Evolutionary conservation across 2,888 invertebrate species (phyloP).

Genomic region (Julus scandinavius): DNA sequence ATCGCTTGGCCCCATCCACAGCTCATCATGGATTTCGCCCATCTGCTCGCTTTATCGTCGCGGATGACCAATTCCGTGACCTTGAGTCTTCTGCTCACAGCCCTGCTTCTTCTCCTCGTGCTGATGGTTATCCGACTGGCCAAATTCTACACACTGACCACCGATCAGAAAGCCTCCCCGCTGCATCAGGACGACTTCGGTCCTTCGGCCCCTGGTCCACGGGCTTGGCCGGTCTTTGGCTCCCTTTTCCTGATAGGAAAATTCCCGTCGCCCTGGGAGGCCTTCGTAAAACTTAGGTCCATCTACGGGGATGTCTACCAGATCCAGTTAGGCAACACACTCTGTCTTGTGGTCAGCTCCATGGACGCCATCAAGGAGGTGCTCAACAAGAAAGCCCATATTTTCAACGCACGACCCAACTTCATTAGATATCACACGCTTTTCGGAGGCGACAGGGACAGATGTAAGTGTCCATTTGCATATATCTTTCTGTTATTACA

Average conservation of each 20-base stretch:
- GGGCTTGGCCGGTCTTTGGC: conserved; percentile 76
- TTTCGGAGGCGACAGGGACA: conserved; percentile 85
- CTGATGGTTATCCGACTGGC: no score
- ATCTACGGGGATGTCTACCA: conserved; percentile 76
- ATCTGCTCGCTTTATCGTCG: no score
- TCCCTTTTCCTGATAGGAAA: conserved; percentile 76
- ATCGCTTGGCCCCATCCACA: no score
- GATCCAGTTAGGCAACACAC: conserved; percentile 75
- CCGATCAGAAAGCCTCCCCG: no score
- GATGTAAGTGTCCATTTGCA: conserved; percentile 76
- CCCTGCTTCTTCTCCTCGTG: no score
- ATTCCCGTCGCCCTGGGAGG: conserved; percentile 75
- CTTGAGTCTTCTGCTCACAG: no score
- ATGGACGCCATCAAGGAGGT: conserved; percentile 79
- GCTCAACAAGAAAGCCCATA: conserved; percentile 73
- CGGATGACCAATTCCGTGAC: no score
- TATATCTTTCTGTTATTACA: not conserved
- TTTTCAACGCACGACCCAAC: conserved; percentile 85
- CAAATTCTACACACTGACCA: no score
- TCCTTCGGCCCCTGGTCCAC: conserved; percentile 75
- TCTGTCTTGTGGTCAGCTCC: conserved; percentile 80
- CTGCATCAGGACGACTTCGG: not conserved
- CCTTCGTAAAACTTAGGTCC: conserved; percentile 76
- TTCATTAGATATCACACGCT: conserved; percentile 82
- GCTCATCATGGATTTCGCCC: no score